Evolutionary conservation across 2,113 vertebrate genomes (phyloP).

Genomic region (Pterocles gutturalis): DNA sequence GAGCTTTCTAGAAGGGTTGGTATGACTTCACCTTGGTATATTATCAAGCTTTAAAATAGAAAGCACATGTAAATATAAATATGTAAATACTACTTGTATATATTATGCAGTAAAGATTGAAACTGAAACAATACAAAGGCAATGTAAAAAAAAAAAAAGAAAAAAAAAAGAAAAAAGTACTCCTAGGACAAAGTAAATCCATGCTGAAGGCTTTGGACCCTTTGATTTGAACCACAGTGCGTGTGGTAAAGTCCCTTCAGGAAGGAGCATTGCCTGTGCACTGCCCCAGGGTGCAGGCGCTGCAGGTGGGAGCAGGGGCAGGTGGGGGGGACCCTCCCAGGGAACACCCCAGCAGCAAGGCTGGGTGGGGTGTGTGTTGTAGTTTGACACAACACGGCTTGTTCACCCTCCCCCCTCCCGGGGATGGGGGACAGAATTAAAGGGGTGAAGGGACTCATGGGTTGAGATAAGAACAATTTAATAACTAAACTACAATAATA

Average conservation of each 20-base stretch:
- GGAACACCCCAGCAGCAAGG: neutral
- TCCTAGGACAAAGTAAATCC: neutral
- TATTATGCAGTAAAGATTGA: neutral
- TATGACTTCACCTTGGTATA: neutral
- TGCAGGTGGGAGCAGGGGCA: accelerated
- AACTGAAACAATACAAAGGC: neutral
- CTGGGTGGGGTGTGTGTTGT: neutral
- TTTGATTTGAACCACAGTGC: neutral
- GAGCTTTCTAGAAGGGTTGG: neutral
- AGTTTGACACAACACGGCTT: no score
- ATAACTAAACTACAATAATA: no score
- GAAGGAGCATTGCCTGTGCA: neutral
- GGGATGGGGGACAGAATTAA: no score
- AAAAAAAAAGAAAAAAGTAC: neutral
- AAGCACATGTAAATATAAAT: neutral
- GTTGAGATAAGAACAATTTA: no score
- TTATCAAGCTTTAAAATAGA: neutral
- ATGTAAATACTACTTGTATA: neutral
- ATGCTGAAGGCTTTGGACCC: neutral
- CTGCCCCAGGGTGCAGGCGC: no score
- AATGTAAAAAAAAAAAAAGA: neutral
- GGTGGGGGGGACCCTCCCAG: accelerated
- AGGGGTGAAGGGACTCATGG: no score
- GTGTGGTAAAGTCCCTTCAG: accelerated
- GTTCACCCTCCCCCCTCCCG: no score